A percentile compares a stretch with the other conserved stretches of the same genome.
phyloP scores from a whole-genome alignment of 2,888 invertebrate species.

The Drosophila kambysellisi region DNA sequence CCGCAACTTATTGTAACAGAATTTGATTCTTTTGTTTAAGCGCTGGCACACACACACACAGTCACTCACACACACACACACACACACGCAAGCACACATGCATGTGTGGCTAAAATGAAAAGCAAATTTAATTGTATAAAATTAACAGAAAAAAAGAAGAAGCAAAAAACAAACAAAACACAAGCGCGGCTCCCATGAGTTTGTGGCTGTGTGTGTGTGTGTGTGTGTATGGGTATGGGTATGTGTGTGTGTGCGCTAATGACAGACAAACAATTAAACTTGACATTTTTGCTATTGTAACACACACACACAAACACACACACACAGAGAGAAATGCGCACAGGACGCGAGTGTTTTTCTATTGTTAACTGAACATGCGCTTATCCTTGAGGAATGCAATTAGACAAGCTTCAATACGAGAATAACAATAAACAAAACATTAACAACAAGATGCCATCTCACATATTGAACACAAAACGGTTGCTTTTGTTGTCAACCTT shows the following conservation, averaged over 20 bases:
- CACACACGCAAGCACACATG: slow-evolving; percentile 13
- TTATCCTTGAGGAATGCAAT: slow-evolving; percentile 72
- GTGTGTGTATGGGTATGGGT: slow-evolving; percentile 1
- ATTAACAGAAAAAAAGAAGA: slow-evolving; percentile 53
- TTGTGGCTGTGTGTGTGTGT: slow-evolving; percentile 7
- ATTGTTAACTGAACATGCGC: slow-evolving; percentile 38
- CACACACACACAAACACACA: slow-evolving; percentile 23
- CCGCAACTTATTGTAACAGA: slow-evolving; percentile 73
- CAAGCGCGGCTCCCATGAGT: slow-evolving; percentile 39
- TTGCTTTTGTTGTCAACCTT: slow-evolving; percentile 20
- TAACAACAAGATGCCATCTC: slow-evolving; percentile 42
- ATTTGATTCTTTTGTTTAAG: slow-evolving; percentile 73
- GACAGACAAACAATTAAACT: slow-evolving; percentile 77
- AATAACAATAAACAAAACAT: slow-evolving; percentile 37
- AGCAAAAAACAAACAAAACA: background rate
- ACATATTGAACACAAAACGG: slow-evolving; percentile 54
- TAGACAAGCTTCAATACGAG: slow-evolving; percentile 56
- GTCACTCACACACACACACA: slow-evolving; percentile 26
- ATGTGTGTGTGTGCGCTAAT: slow-evolving; percentile 55
- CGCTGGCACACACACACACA: slow-evolving; percentile 3
- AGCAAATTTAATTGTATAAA: slow-evolving; percentile 74
- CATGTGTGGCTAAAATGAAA: slow-evolving; percentile 49
- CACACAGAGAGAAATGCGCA: background rate
- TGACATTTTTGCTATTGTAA: slow-evolving; percentile 72
- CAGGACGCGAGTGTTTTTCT: slow-evolving; percentile 14